Conservation (phyloP, 2,888 invertebrate species). For the Ophioninae sp. region DNA sequence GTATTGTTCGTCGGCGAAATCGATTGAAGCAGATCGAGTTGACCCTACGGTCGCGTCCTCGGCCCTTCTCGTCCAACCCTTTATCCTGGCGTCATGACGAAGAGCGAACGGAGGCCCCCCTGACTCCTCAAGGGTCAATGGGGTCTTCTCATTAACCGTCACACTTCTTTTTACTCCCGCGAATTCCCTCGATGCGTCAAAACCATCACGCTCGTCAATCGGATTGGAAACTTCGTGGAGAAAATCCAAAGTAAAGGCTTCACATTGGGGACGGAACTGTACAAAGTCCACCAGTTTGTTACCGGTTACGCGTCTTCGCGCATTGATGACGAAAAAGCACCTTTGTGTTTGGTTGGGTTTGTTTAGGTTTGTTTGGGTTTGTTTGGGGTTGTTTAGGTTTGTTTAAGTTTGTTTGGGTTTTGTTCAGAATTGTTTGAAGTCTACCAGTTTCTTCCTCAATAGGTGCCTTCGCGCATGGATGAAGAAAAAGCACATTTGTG, state of each 20-base stretch:
- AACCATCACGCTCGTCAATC: slow-evolving; percentile 38
- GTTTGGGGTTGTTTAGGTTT: too few relatives aligned
- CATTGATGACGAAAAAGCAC: too few relatives aligned
- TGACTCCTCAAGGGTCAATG: too few relatives aligned
- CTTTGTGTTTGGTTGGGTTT: too few relatives aligned
- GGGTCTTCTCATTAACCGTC: slow-evolving; percentile 31
- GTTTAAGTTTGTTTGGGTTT: too few relatives aligned
- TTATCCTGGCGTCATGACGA: background rate
- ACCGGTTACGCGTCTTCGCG: slow-evolving; percentile 61
- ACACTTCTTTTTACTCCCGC: slow-evolving; percentile 44
- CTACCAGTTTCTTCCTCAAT: slow-evolving; percentile 48
- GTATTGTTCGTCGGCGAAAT: slow-evolving; percentile 63
- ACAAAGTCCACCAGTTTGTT: slow-evolving; percentile 42
- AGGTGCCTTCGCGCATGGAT: slow-evolving; percentile 56
- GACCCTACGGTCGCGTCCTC: slow-evolving; percentile 64
- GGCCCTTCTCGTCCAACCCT: slow-evolving; percentile 52
- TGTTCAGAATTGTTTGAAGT: too few relatives aligned
- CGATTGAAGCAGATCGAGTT: slow-evolving; percentile 66
- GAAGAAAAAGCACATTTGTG: too few relatives aligned
- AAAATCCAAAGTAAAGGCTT: slow-evolving; percentile 45
- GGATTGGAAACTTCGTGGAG: slow-evolving; percentile 51
- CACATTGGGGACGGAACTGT: slow-evolving; percentile 60
- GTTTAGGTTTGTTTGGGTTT: too few relatives aligned
- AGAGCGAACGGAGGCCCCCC: too few relatives aligned
- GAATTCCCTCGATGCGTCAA: slow-evolving; percentile 33